Evolutionary conservation across 2,113 vertebrate species (phyloP), one percentile per base, ranked within the genome.

Genomic region (Neodon shergylaensis): DNA sequence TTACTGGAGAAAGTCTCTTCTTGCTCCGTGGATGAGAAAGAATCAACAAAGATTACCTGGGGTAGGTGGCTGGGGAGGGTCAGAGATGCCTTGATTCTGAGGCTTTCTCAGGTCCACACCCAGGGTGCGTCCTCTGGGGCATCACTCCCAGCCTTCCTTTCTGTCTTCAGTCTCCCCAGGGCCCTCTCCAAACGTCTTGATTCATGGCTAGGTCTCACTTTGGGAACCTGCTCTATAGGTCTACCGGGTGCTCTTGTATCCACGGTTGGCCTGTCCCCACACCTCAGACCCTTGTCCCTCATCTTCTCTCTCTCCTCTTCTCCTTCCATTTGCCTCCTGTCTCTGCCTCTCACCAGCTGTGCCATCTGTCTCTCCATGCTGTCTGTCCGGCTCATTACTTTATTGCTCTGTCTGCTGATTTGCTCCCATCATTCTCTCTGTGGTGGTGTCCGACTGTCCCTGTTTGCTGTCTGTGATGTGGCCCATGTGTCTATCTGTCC

Each of bases 131-230:
- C 17, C 5, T 11, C 47, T 44, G 5, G 24, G 77, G 26, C 17
- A 26, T 7, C 19, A n/a, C 19, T 92, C 24, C 44, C 42, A 54
- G n/a, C 47, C 49, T 65, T 79, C 19, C 0, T 42, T 13, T 83
- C 7, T 31, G n/a, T 42, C 54, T 7, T 39, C 31, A 24, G 0
- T 31, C 26, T 68, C 65, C 52, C 66, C 61, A 19, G 16, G 24
- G 9, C 12, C 3, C 7, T 84, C 5, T 58, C 31, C 12, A 11
- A 0, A 2, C 13, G 58, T 39, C 22, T 42, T 2, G 33, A 13
- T 33, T 54, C 7, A 28, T 44, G 24, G 26, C 58, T 63, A 1
- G 22, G 17, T 72, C 58, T 89, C 68, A 26, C 65, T 63, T 39
- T 36, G n/a, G 58, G 81, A 63, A 39, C 39, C 2, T 7, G 6